Evolutionary conservation across 2,797 vertebrate genomes (phyloP).

Genomic region (Pipistrellus nathusii): DNA sequence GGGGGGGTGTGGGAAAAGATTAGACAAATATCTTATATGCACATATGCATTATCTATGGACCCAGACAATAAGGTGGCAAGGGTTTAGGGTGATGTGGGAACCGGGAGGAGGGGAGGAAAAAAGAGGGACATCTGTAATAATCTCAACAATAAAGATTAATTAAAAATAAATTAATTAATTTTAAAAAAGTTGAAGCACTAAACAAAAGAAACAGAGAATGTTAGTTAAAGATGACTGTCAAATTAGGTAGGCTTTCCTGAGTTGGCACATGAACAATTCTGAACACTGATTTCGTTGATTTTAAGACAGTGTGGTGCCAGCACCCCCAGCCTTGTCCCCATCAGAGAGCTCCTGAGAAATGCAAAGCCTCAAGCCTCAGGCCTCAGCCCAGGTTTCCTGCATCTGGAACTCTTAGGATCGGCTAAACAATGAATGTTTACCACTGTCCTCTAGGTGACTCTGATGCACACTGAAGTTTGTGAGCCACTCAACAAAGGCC

Average conservation of each 20-base stretch:
- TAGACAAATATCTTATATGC: too few relatives aligned
- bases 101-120: too few relatives aligned
- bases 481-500: neutral
- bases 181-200: neutral
- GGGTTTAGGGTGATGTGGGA: too few relatives aligned
- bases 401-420: neutral
- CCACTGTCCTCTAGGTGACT: neutral
- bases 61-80: too few relatives aligned
- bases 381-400: neutral
- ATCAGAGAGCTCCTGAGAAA: neutral
- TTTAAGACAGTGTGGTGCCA: neutral
- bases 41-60: too few relatives aligned
- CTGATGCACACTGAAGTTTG: neutral
- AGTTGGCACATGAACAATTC: neutral
- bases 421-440: neutral
- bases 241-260: neutral
- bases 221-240: conserved; percentile 46
- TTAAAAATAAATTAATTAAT: too few relatives aligned
- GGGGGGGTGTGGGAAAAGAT: too few relatives aligned
- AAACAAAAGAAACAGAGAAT: neutral
- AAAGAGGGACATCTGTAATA: too few relatives aligned
- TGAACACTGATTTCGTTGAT: neutral
- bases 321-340: neutral
- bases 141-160: too few relatives aligned
- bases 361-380: too few relatives aligned